Evolutionary conservation across 2,113 vertebrate genomes (phyloP).

Genomic region (Oryzias melastigma): DNA sequence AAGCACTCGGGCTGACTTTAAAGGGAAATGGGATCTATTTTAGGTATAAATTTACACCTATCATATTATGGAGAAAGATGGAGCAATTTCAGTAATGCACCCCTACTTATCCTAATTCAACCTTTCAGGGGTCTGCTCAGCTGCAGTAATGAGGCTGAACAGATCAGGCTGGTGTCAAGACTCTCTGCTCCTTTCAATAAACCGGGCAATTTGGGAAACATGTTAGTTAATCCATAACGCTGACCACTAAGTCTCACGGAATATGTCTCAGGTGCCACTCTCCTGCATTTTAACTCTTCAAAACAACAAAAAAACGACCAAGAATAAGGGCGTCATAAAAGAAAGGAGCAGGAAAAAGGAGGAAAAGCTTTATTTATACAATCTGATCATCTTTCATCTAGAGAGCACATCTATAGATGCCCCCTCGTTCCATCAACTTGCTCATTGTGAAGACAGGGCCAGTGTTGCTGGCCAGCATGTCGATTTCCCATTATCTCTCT

Average conservation of each 20-base stretch:
- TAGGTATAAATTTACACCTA: conserved; percentile 44
- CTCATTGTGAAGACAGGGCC: conserved; percentile 70
- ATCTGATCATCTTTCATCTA: conserved; percentile 74
- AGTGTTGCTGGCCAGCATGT: conserved; percentile 76
- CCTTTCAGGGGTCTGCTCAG: conserved; percentile 37
- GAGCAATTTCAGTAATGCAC: conserved; percentile 55
- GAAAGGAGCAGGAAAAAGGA: conserved; percentile 21
- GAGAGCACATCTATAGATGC: conserved; percentile 61
- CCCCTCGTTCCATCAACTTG: conserved; percentile 76
- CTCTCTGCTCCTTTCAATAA: conserved; percentile 21
- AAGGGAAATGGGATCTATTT: conserved; percentile 37
- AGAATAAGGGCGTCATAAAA: conserved; percentile 22
- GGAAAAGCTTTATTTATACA: conserved; percentile 74
- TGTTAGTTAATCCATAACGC: conserved; percentile 24
- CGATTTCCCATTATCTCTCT: conserved; percentile 85
- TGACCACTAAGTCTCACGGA: conserved; percentile 16
- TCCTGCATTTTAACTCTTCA: conserved; percentile 4
- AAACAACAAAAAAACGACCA: conserved; percentile 25
- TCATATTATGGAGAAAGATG: conserved; percentile 39
- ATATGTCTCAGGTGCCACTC: conserved; percentile 4
- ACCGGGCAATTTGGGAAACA: conserved; percentile 27
- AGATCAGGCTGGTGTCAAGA: conserved; percentile 36
- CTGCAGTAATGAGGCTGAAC: conserved; percentile 31
- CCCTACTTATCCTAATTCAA: conserved; percentile 55
- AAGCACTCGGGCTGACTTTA: conserved; percentile 47